Evolutionary conservation across 2,888 invertebrate species (phyloP).

Genomic region (Liposcelis brunnea): DNA sequence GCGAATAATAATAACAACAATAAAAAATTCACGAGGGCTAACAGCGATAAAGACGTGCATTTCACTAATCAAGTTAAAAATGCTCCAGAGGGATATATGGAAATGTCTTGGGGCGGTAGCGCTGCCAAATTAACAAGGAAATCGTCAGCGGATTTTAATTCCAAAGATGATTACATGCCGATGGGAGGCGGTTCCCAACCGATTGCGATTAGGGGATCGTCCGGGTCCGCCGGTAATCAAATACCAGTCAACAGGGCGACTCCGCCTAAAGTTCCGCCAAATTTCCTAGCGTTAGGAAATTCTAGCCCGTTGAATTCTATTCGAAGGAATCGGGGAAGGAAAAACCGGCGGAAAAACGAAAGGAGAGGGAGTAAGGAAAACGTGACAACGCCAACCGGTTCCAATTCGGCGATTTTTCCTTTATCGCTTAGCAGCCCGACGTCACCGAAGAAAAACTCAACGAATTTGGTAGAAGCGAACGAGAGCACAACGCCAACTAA

Average conservation of each 20-base stretch:
- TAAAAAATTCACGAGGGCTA: conserved; percentile 17
- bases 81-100: conserved; percentile 43
- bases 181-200: conserved; percentile 39
- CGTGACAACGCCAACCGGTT: conserved; percentile 38
- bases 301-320: conserved; percentile 31
- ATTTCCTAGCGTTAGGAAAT: conserved; percentile 28
- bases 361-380: conserved; percentile 30
- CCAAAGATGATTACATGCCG: conserved; percentile 34
- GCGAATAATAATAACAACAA: conserved; percentile 21
- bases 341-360: conserved; percentile 13
- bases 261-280: conserved; percentile 28
- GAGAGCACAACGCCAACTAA: conserved; percentile 9
- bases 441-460: conserved; percentile 37
- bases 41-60: conserved; percentile 26
- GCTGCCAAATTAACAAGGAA: conserved; percentile 20
- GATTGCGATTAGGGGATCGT: conserved; percentile 37
- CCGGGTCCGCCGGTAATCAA: conserved; percentile 20
- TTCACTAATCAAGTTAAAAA: conserved; percentile 22
- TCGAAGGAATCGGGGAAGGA: conserved; percentile 24
- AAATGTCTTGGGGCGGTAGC: conserved; percentile 38
- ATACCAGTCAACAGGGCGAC: conserved; percentile 16
- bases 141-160: conserved; percentile 25
- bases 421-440: conserved; percentile 48
- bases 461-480: conserved; percentile 16
- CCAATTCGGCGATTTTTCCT: conserved; percentile 45